Base-by-base conservation (phyloP, 2,888 invertebrate species). In the Scotopteryx bipunctaria region DNA sequence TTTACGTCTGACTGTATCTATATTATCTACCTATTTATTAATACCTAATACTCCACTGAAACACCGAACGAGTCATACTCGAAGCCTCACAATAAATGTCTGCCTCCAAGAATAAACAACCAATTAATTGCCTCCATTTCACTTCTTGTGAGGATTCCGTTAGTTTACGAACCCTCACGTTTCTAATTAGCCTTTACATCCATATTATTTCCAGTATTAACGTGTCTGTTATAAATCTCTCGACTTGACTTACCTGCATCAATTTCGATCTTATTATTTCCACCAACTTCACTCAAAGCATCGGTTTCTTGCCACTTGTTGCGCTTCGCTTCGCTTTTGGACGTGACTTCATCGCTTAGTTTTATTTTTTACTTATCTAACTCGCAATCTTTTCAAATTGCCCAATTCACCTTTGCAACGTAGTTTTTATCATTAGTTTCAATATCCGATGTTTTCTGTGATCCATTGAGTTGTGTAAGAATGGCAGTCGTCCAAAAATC, bases 271-370 rank as follows among this genome's bases (percentile, higher is more conserved):
- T 55, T 33, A 51, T 55, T 60, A 55, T 57, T 55, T 57, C 48
- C 49, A 44, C 48, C 49, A 53, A 52, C 52, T 52, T 44, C 50
- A 52, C 35, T 45, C 29, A 38, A 46, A 52, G 40, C 44, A 36
- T 51, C 29, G 53, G 42, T 43, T 78, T 78, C 75, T 78, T 73
- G 71, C 73, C 72, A 81, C 78, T 83, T 80, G 77, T 82, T 85
- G 78, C 79, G 86, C 79, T 83, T 76, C 72, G 73, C 73, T 83
- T 73, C 73, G 64, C 71, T 70, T 71, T 67, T 66, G 73, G 76
- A 83, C 85, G 83, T 87, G 87, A 86, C 77, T 85, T 73, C 76
- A 80, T 81, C 73, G 76, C 71, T 65, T 59, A 21, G 31, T 21
- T 31, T 32, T 42, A 9, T 72, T 66, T 81, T 82, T 83, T 85